Evolutionary conservation across 2,888 invertebrate genomes (phyloP), one percentile per base, ranked within the genome.

Genomic region (Noctua pronuba): DNA sequence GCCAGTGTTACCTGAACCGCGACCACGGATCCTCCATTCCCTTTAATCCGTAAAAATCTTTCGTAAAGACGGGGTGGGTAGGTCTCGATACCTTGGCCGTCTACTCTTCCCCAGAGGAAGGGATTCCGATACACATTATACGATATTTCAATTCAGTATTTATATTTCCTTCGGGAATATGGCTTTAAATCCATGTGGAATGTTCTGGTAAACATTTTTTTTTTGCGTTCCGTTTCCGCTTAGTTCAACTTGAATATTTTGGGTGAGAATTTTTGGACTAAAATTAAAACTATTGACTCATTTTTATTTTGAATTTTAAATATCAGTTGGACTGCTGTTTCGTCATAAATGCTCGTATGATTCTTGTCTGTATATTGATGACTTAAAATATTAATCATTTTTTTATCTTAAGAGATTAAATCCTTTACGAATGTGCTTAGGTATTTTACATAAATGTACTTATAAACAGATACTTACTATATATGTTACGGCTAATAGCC

Each of bases 121-220:
- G 92, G 94, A 95, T 94, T 94, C 91, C 94, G 93, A 95, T 95
- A 94, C 93, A 94, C 92, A 95, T 95, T 95, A 95, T 94, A 90
- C 93, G 94, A 94, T 95, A 95, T 96, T 95, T 95, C 95, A 95
- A 95, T 95, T 93, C 93, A 87, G 93, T 95, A 95, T 95, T 95
- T 95, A 95, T 95, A 95, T 95, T 95, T 94, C 95, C 94, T 93
- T 84, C 65, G 94, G 92, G 94, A 91, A 82, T 89, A 87, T 83
- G 83, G 89, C 87, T 91, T 89, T 91, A 92, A 93, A 93, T 93
- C 92, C 92, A 89, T 86, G 84, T 90, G 89, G 89, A 91, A 90
- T 84, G 91, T 90, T 82, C 87, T 90, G 87, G 89, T 89, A 44
- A 24, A 66, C 35, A 76, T 86, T 84, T 89, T 91, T 89, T 91